These are phyloP conservation scores for Epinotia demarniana DNA, from an alignment of 2,888 invertebrate species.

Conservation along the genomic window DNA sequence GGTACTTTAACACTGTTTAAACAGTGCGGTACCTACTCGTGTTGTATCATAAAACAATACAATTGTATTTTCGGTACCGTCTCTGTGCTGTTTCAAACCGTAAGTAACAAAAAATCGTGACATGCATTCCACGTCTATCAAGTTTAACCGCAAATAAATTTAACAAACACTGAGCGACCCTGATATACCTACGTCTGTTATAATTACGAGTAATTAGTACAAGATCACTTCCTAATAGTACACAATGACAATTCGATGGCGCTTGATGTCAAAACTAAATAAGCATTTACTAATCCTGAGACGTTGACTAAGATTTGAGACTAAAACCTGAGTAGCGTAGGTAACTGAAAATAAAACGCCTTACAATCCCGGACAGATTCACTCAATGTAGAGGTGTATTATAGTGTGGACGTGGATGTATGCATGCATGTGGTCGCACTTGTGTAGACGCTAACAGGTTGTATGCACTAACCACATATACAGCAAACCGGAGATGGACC, in stretches of 20 bases:
- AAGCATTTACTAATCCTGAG: not conserved
- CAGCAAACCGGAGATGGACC: slow-evolving; percentile 44
- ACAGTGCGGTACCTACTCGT: not conserved
- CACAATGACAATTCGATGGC: not conserved
- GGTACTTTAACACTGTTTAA: not conserved
- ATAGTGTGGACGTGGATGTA: not conserved
- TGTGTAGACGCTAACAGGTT: slow-evolving; percentile 36
- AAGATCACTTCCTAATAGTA: slow-evolving; percentile 37
- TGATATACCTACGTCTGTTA: slow-evolving; percentile 30
- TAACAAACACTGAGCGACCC: slow-evolving; percentile 25
- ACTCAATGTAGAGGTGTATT: not conserved
- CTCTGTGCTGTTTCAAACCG: not conserved
- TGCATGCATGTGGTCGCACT: not conserved
- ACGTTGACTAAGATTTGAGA: not conserved
- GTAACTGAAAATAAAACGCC: not conserved
- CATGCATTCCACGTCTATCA: slow-evolving; percentile 23
- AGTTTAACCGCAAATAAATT: slow-evolving; percentile 34
- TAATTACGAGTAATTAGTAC: slow-evolving; percentile 41
- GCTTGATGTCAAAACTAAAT: not conserved
- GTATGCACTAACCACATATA: slow-evolving; percentile 32
- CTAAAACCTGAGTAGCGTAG: not conserved
- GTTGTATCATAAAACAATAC: not conserved
- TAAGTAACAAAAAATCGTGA: slow-evolving; percentile 12
- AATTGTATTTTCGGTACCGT: not conserved
- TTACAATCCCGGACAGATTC: not conserved